Evolutionary conservation across 2,888 invertebrate species (phyloP).

Genomic region (Acanthosepion esculentum): DNA sequence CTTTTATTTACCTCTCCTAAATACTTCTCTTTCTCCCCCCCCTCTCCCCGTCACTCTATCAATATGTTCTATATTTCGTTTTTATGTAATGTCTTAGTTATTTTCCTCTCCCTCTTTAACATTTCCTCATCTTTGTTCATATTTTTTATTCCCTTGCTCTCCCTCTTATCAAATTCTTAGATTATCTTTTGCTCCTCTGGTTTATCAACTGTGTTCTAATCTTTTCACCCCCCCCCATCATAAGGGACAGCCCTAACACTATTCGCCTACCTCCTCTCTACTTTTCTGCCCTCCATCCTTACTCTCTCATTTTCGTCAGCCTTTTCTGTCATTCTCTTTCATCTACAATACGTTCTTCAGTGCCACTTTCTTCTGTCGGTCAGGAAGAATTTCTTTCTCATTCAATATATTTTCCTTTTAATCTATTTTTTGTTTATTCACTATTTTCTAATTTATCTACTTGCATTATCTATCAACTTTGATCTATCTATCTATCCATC

Average conservation of each 20-base stretch:
- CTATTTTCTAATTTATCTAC: neutral
- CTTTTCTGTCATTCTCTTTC: neutral
- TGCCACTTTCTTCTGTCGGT: neutral
- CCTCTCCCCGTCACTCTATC: neutral
- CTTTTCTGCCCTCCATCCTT: neutral
- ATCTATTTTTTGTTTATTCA: neutral
- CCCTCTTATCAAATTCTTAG: too few species aligned
- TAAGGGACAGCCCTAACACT: too few species aligned
- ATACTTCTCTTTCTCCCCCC: neutral
- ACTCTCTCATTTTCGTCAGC: neutral
- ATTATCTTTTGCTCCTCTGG: too few species aligned
- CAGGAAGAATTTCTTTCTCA: neutral
- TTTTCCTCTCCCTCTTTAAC: too few species aligned
- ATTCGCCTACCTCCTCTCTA: too few species aligned
- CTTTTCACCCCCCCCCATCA: too few species aligned
- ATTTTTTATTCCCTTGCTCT: too few species aligned
- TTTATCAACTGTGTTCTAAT: too few species aligned
- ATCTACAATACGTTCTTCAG: neutral
- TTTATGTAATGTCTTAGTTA: too few species aligned
- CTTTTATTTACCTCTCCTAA: neutral
- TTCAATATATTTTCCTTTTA: neutral
- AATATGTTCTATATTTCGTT: too few species aligned
- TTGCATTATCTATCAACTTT: neutral
- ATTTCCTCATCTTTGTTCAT: too few species aligned
- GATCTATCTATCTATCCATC: conserved; percentile 2